phyloP scores from a whole-genome alignment of 2,113 vertebrate genomes.

The Psilopsiagon aurifrons region DNA sequence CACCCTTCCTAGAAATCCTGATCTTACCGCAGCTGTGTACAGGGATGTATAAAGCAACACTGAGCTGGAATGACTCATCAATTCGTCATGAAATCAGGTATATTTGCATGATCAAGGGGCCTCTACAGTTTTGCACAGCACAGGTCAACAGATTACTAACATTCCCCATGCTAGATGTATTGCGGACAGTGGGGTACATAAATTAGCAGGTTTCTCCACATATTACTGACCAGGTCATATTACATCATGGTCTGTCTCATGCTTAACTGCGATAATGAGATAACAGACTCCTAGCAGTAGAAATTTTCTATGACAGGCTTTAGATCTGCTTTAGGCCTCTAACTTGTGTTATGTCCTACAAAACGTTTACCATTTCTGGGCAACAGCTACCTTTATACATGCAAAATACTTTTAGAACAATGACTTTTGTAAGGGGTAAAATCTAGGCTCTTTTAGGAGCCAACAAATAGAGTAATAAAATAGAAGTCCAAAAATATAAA shows the following conservation, averaged over 20 bases:
- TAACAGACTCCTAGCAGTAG: neutral
- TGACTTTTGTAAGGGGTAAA: neutral
- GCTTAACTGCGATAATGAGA: neutral
- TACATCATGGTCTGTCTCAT: accelerated
- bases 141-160: neutral
- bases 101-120: neutral
- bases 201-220: neutral
- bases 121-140: neutral
- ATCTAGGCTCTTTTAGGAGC: neutral
- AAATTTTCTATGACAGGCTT: neutral
- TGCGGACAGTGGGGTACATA: accelerated
- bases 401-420: neutral
- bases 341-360: neutral
- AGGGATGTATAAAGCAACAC: neutral
- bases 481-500: neutral
- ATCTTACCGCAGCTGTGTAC: neutral
- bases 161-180: neutral
- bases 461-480: neutral
- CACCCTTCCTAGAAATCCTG: neutral
- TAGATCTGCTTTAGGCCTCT: neutral
- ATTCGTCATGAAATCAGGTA: neutral
- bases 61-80: neutral
- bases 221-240: neutral
- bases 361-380: neutral
- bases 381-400: neutral